phyloP scores from a whole-genome alignment of 2,888 invertebrate species.

The Ctenicera cuprea region DNA sequence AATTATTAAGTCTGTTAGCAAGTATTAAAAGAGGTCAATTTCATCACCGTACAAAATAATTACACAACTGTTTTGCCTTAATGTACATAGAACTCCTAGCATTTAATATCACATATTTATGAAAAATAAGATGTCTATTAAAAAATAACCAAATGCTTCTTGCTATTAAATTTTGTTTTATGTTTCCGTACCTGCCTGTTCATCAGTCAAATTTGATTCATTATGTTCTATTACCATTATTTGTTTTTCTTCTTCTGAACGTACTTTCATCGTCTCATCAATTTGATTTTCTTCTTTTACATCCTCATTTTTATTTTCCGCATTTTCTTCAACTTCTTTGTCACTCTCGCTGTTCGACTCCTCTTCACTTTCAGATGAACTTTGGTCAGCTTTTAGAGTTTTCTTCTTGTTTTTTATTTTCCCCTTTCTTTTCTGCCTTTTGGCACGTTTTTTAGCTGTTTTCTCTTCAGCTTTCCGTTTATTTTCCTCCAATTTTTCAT shows the following conservation, averaged over 20 bases:
- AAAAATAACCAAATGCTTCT: too few species aligned
- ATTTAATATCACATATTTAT: too few species aligned
- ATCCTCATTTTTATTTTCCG: not conserved
- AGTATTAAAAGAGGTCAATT: too few species aligned
- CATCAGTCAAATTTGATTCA: too few species aligned
- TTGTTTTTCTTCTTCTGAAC: not conserved
- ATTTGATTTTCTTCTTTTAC: not conserved
- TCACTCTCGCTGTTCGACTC: slow-evolving; percentile 29
- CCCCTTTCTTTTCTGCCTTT: slow-evolving; percentile 87
- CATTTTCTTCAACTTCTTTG: slow-evolving; percentile 6
- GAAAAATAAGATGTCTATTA: too few species aligned
- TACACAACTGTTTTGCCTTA: too few species aligned
- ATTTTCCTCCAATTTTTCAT: slow-evolving; percentile 86
- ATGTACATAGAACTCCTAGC: too few species aligned
- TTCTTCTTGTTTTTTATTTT: slow-evolving; percentile 67
- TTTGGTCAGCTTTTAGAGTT: slow-evolving; percentile 67
- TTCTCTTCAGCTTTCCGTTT: slow-evolving; percentile 82
- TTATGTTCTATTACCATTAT: too few species aligned
- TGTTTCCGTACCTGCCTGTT: too few species aligned
- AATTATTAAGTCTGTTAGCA: too few species aligned
- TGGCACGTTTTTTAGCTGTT: slow-evolving; percentile 94
- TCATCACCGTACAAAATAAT: too few species aligned
- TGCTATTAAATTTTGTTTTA: too few species aligned
- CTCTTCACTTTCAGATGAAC: slow-evolving; percentile 58
- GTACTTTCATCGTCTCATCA: not conserved